phyloP scores from a whole-genome alignment of 2,113 vertebrate genomes.

The Toxotes jaculatrix region DNA sequence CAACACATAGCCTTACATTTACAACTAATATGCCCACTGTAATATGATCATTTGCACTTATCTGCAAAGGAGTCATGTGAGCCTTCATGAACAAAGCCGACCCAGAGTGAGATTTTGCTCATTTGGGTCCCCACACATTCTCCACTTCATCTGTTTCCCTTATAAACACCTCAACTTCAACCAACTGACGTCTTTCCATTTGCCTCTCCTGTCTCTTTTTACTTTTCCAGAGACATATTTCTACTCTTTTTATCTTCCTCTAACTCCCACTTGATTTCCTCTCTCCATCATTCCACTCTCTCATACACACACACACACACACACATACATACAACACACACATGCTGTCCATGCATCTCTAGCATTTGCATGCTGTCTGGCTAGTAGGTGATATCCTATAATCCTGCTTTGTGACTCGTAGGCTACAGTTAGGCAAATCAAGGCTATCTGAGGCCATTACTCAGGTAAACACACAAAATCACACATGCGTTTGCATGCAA shows the following conservation, averaged over 20 bases:
- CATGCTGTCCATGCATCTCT: constrained; percentile 25
- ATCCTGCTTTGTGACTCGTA: constrained; percentile 64
- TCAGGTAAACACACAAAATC: constrained; percentile 58
- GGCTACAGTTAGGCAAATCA: constrained; percentile 72
- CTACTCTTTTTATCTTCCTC: constrained; percentile 27
- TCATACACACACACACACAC: not conserved
- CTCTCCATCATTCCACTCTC: constrained; percentile 24
- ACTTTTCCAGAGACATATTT: constrained; percentile 36
- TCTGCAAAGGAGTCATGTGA: not conserved
- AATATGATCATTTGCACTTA: not conserved
- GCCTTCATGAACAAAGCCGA: not conserved
- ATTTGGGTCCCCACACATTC: constrained; percentile 16
- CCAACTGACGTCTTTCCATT: constrained; percentile 52
- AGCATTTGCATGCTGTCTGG: constrained; percentile 72
- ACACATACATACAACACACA: constrained; percentile 31
- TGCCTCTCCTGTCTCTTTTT: constrained; percentile 14
- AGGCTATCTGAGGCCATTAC: constrained; percentile 27
- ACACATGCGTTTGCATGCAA: constrained; percentile 53
- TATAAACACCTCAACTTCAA: constrained; percentile 33
- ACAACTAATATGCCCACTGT: not conserved
- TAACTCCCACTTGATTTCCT: constrained; percentile 57
- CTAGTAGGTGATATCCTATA: constrained; percentile 51
- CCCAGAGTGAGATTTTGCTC: not conserved
- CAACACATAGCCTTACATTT: too few relatives aligned
- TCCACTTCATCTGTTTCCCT: constrained; percentile 7